Percentiles rank a stretch among this genome's conserved stretches.
These are phyloP conservation scores for Slavum lentiscoides DNA, from an alignment of 2,888 invertebrate species.

Conservation along the genomic window DNA sequence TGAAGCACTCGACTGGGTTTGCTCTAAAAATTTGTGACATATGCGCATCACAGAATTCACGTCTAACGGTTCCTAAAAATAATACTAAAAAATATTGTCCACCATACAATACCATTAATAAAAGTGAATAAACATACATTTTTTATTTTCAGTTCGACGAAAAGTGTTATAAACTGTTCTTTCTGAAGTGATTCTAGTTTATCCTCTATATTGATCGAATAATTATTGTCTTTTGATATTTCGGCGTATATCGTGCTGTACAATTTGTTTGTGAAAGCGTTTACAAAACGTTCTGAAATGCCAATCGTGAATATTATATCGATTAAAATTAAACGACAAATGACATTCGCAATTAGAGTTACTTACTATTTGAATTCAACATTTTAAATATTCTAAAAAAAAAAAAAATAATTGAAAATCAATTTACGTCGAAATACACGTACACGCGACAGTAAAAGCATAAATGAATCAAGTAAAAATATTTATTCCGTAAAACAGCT, in stretches of 20 bases:
- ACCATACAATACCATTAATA: neutral
- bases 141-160: constrained; percentile 1
- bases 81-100: neutral
- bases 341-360: too few relatives aligned
- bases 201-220: neutral
- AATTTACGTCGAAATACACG: too few relatives aligned
- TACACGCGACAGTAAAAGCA: too few relatives aligned
- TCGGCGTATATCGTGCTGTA: neutral
- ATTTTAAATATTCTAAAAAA: too few relatives aligned
- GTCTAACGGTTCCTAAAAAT: constrained; percentile 14
- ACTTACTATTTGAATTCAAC: too few relatives aligned
- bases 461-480: too few relatives aligned
- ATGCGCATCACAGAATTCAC: constrained; percentile 1
- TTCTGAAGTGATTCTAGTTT: constrained; percentile 12
- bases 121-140: neutral
- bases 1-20: neutral
- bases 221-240: neutral
- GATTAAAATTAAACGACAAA: too few relatives aligned
- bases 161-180: constrained; percentile 26
- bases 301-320: too few relatives aligned
- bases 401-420: too few relatives aligned
- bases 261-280: constrained; percentile 11
- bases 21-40: constrained; percentile 21
- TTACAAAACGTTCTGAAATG: constrained; percentile 7
- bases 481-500: too few relatives aligned